phyloP scores from a whole-genome alignment of 2,113 vertebrate genomes.

The Psittacula cyanocephala region DNA sequence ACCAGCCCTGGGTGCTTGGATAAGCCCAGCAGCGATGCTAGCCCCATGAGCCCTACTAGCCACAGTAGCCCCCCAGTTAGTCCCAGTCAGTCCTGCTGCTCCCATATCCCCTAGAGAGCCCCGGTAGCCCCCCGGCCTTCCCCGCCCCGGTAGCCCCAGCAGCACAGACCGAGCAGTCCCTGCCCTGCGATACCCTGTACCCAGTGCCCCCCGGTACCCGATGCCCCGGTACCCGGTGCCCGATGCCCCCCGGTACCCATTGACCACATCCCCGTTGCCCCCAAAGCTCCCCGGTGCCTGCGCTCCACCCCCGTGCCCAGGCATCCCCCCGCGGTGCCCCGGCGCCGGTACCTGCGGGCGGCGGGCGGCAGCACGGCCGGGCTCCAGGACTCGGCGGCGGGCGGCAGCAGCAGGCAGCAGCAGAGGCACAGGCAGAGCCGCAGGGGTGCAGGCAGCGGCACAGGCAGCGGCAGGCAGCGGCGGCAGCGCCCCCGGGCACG shows the following conservation, averaged over 20 bases:
- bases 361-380: not conserved
- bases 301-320: not conserved
- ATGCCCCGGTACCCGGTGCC: not conserved
- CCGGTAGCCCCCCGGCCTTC: not conserved
- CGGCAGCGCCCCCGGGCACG: not conserved
- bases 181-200: not conserved
- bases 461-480: not conserved
- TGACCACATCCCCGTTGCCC: not conserved
- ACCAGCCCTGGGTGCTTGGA: not conserved
- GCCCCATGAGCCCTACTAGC: too few species aligned
- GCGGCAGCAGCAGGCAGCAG: not conserved
- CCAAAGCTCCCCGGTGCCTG: not conserved
- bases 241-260: not conserved
- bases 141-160: not conserved
- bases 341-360: conserved; percentile 17
- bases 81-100: not conserved
- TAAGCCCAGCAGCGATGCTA: not conserved
- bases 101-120: not conserved
- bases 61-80: not conserved
- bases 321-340: not conserved
- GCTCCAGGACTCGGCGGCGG: not conserved
- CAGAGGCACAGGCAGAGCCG: not conserved
- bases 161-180: not conserved
- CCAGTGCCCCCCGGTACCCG: rapidly evolving
- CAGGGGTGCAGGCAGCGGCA: not conserved